Conservation (phyloP, 2,888 invertebrate genomes). For the Troides oblongomaculatus region DNA sequence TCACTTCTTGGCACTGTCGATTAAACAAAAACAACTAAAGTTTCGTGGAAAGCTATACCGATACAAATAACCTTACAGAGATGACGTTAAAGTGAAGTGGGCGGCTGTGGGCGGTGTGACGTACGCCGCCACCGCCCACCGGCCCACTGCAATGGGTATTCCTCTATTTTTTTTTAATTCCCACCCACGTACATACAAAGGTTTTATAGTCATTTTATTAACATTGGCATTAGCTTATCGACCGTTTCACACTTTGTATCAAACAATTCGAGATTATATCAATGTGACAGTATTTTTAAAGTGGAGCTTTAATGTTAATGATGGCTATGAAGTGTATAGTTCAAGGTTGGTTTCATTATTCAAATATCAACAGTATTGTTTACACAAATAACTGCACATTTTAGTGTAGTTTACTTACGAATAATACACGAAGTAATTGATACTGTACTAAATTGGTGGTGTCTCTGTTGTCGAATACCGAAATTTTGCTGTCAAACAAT, state of each 20-base stretch:
- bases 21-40: background rate
- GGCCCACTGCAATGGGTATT: constrained; percentile 7
- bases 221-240: constrained; percentile 4
- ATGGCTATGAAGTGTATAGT: background rate
- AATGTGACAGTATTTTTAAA: constrained; percentile 1
- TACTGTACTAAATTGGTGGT: no score
- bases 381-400: no score
- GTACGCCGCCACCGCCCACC: constrained; percentile 15
- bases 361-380: background rate
- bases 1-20: no score
- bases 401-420: no score
- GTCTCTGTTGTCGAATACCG: no score
- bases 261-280: constrained; percentile 17
- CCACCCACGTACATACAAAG: constrained; percentile 14
- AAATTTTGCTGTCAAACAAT: no score
- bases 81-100: constrained; percentile 8
- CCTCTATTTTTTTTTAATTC: constrained; percentile 5
- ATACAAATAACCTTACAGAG: background rate
- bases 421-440: no score
- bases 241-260: constrained; percentile 5
- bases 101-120: constrained; percentile 19
- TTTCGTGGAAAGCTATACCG: constrained; percentile 3
- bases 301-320: constrained; percentile 8
- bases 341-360: background rate
- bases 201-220: constrained; percentile 10